A percentile compares a stretch with the other conserved stretches of the same genome.
Evolutionary conservation across 2,888 invertebrate genomes (phyloP).

Genomic region (Drosophila mercatorum): DNA sequence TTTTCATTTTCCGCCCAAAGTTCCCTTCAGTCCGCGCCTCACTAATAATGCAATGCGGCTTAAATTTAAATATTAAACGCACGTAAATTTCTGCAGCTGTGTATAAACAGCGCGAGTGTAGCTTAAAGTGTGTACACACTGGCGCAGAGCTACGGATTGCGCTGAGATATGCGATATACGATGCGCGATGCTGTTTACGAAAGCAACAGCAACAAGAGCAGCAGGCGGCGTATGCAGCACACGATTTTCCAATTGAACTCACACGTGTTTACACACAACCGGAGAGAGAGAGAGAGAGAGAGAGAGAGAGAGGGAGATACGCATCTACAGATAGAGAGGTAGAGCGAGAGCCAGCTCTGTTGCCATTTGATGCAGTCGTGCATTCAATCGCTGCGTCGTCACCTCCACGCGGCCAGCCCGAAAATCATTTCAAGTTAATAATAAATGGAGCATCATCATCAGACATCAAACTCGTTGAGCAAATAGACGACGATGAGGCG

Average conservation of each 20-base stretch:
- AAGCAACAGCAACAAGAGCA: slow-evolving; percentile 48
- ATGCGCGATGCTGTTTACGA: slow-evolving; percentile 63
- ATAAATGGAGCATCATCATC: slow-evolving; percentile 82
- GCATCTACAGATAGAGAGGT: slow-evolving; percentile 22
- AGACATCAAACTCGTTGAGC: slow-evolving; percentile 75
- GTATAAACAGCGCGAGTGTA: slow-evolving; percentile 24
- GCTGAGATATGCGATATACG: slow-evolving; percentile 53
- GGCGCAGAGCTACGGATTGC: slow-evolving; percentile 30
- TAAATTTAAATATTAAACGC: slow-evolving; percentile 37
- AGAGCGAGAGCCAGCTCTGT: slow-evolving; percentile 23
- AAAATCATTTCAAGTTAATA: slow-evolving; percentile 82
- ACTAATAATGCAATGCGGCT: neutral
- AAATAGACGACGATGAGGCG: slow-evolving; percentile 51
- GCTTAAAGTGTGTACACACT: slow-evolving; percentile 62
- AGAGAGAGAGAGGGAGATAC: slow-evolving; percentile 15
- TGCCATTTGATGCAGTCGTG: slow-evolving; percentile 81
- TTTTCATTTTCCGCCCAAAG: neutral
- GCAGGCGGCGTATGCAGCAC: slow-evolving; percentile 73
- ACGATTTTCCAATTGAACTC: slow-evolving; percentile 84
- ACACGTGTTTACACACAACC: slow-evolving; percentile 71
- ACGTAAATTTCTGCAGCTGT: slow-evolving; percentile 18
- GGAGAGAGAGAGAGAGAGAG: slow-evolving; percentile 16
- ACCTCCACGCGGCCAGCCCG: slow-evolving; percentile 72
- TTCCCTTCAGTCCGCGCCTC: neutral
- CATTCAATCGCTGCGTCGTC: slow-evolving; percentile 84